Base-by-base conservation (phyloP, 2,113 vertebrate species). In the Aphyosemion australe region DNA sequence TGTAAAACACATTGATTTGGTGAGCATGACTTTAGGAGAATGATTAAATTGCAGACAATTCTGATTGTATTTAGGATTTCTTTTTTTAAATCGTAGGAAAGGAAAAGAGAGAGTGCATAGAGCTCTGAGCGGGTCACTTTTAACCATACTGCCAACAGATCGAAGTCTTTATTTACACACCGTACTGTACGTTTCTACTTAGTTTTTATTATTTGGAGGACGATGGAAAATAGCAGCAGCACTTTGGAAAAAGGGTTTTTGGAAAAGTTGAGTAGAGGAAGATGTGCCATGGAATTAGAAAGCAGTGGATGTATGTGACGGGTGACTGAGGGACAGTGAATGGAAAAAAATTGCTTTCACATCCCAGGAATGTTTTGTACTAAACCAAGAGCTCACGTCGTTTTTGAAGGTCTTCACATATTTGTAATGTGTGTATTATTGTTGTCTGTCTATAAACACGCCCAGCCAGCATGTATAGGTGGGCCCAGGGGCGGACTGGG, bases 101-200 rank as follows among this genome's bases (percentile, higher is more conserved):
- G 66, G 48, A 77, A 69, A 48, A 3, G 69, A 75, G 71, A 78
- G 47, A 73, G 50, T 67, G 74, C 74, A 67, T 20, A 76, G 67
- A 68, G 62, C 45, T 73, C 65, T 48, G 76, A 82, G 82, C 90
- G 87, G 84, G 91, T 91, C 94, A 94, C 91, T 91, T 92, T 93
- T 93, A 26, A 92, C 85, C 91, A 87, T 88, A 65, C 75, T 74
- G 78, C 80, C 72, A 51, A 61, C 56, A 71, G 50, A 32, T 39
- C 59, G 47, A 66, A 18, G 47, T 79, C 71, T 91, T 93, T 91
- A 90, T 93, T 93, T 91, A 94, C 91, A 26, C 5, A 79, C 91
- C 91, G 94, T 97, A 95, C 95, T 98, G 95, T 97, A 96, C 94
- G 93, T 94, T 93, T 93, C 93, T 91, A 57, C 46, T 49, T 78